These are phyloP conservation scores for Paraescarpia echinospica DNA, from an alignment of 1,140 invertebrate genomes.

Conservation along the genomic window DNA sequence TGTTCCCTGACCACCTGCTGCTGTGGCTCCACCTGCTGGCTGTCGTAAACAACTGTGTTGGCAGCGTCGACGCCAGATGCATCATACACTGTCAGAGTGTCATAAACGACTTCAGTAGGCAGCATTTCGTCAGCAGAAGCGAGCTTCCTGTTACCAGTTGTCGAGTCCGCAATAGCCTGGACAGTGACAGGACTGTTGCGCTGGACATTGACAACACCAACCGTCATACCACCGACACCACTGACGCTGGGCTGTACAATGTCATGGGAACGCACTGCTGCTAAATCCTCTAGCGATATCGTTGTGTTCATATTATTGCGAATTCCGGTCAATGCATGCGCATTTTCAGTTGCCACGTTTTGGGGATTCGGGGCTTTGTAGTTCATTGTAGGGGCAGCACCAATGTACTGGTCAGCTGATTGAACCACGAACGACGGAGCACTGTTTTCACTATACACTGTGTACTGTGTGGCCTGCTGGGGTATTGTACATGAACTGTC, in stretches of 20 bases:
- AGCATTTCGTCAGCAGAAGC: neutral
- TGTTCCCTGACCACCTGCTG: neutral
- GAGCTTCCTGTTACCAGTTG: neutral
- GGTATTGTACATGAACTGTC: neutral
- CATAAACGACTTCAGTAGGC: neutral
- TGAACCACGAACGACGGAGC: neutral
- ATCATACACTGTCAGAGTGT: neutral
- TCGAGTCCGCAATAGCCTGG: neutral
- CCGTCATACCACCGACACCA: neutral
- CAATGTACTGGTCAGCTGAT: neutral
- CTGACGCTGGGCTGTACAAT: neutral
- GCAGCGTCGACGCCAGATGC: neutral
- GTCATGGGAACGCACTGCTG: neutral
- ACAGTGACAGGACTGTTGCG: neutral
- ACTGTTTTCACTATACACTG: neutral
- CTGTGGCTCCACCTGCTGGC: neutral
- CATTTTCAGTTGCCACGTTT: neutral
- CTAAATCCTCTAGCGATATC: neutral
- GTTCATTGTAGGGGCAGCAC: neutral
- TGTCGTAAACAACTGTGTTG: neutral
- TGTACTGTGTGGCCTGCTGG: neutral
- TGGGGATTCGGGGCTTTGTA: no score
- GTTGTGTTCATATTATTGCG: neutral
- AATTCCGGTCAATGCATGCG: neutral
- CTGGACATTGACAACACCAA: neutral